Conservation (phyloP, 2,888 invertebrate species). For the Scaptomyza reducta region DNA sequence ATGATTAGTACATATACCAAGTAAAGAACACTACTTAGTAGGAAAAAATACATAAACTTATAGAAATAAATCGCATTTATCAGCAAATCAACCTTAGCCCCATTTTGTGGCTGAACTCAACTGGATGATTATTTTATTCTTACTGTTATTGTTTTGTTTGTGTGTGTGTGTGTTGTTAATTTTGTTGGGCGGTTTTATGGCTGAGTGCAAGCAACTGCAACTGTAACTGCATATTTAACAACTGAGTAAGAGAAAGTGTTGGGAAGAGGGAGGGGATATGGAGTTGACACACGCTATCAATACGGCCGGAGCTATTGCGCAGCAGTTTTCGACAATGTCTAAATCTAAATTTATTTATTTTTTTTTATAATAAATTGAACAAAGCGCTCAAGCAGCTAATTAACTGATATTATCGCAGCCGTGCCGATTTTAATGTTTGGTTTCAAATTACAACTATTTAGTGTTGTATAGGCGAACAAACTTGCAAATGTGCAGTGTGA, state of each 20-base stretch:
- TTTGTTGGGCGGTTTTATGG: constrained; percentile 12
- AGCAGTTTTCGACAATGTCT: constrained; percentile 30
- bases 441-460: neutral
- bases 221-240: constrained; percentile 19
- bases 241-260: neutral
- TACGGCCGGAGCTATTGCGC: constrained; percentile 38
- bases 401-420: constrained; percentile 19
- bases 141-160: constrained; percentile 16
- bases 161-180: neutral
- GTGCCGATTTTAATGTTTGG: constrained; percentile 12
- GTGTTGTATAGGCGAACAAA: constrained; percentile 3
- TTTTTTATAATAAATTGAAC: neutral
- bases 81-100: constrained; percentile 28
- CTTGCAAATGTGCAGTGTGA: constrained; percentile 5
- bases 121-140: constrained; percentile 14
- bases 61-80: constrained; percentile 10
- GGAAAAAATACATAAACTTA: constrained; percentile 1
- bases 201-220: constrained; percentile 26
- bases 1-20: constrained; percentile 15
- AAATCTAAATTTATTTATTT: neutral
- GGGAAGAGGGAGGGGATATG: neutral
- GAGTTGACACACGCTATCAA: constrained; percentile 28
- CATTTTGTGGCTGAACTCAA: constrained; percentile 6
- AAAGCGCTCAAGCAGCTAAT: constrained; percentile 18
- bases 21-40: neutral